Evolutionary conservation across 2,797 vertebrate genomes (phyloP), one percentile per base, ranked within the genome.

Genomic region (Pangasius macronema): DNA sequence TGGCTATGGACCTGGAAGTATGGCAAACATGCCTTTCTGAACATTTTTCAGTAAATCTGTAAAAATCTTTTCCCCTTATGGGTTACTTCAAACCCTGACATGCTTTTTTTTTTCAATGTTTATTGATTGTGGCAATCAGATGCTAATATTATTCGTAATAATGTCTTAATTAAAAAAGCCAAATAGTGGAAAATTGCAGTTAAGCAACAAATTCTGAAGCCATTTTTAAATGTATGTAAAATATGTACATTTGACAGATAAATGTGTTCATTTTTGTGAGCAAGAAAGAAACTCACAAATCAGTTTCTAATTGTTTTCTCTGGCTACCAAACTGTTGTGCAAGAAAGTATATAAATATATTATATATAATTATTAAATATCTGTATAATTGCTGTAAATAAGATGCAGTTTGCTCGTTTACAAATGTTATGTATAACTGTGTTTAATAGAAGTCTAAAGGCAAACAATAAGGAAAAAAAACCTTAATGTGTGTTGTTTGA

Each of bases 11-110:
- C 96, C 97, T 0, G 97, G 98, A 80, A 93, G 97, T 92, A 97
- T 99, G 97, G 95, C 98, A 11, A 98, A 99, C 93, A 96, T 99
- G 95, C 98, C 97, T 79, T 99, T 99, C 94, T 99, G 92, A 97
- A 93, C 89, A 67, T 57, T 87, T 90, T 42, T 91, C 55, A 86
- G 59, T 86, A 80, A 87, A 89, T 91, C 88, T 90, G 89, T 92
- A 90, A 75, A 93, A 92, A 92, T 83, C 65, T 20, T 49, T 81
- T 79, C 27, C 27, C 92, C 87, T 84, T 89, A 87, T 88, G 83
- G 86, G 82, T 90, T 89, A 90, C 89, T 92, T 93, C 89, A 79
- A 91, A 92, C 91, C 90, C 88, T 93, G 90, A 94, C 88, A 67
- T 89, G 88, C 93, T 94, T 95, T 93, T 49, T 93, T 49, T 92